Evolutionary conservation across 2,888 invertebrate species (phyloP).

Genomic region (Piscicola geometra): DNA sequence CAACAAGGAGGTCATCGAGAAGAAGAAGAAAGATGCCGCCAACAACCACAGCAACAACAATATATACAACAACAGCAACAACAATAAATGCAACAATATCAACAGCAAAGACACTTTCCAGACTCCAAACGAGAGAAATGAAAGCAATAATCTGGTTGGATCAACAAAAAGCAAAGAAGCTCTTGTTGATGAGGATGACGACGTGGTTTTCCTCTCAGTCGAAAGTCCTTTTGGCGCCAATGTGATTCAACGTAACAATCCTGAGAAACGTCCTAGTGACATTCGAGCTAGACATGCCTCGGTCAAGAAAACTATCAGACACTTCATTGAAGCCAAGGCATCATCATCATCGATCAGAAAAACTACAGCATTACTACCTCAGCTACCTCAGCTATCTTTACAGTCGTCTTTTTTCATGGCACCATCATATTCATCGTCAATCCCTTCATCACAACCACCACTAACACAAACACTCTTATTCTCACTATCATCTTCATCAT

Average conservation of each 20-base stretch:
- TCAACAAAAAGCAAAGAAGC: too few species aligned
- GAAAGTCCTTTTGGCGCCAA: not conserved
- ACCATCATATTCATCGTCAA: constrained; percentile 4
- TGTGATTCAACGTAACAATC: too few species aligned
- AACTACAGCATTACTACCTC: not conserved
- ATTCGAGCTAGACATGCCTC: too few species aligned
- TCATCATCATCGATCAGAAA: constrained; percentile 18
- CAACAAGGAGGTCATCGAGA: not conserved
- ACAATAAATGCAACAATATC: not conserved
- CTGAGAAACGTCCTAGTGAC: too few species aligned
- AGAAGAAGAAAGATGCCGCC: too few species aligned
- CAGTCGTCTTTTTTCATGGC: not conserved
- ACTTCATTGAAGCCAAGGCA: not conserved
- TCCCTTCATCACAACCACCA: not conserved
- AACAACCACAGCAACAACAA: not conserved
- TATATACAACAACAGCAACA: not conserved
- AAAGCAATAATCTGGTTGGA: too few species aligned
- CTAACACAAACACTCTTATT: not conserved
- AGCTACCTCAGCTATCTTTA: not conserved
- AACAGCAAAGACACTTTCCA: not conserved
- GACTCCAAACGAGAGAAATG: too few species aligned
- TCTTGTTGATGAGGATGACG: constrained; percentile 3
- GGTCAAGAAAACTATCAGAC: not conserved
- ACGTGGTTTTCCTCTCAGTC: not conserved
- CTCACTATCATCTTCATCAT: not conserved